Conservation (phyloP, 92 coral and sea anemone genomes). For the Isaurus tuberculatus region DNA sequence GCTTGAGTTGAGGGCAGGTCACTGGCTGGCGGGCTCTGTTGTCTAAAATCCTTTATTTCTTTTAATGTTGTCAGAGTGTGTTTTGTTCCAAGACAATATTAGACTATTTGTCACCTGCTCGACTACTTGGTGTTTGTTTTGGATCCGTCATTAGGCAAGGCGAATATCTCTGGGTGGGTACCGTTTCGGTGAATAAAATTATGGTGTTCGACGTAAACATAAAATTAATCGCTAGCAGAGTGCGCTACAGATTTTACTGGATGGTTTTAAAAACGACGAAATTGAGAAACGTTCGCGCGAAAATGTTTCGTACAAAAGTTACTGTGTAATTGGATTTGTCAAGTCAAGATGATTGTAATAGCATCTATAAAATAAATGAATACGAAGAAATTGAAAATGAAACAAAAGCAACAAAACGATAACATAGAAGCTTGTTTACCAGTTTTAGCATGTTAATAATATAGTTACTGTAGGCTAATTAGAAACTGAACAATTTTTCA, state of each 20-base stretch:
- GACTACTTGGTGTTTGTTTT: neutral
- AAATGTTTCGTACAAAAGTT: neutral
- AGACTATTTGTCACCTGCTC: neutral
- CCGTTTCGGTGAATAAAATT: neutral
- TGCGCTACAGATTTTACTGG: neutral
- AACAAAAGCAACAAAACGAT: neutral
- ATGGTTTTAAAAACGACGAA: neutral
- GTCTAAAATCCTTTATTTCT: neutral
- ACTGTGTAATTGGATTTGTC: neutral
- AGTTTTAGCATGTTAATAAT: neutral
- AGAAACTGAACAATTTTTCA: neutral
- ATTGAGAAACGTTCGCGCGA: neutral
- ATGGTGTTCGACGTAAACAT: neutral
- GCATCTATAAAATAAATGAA: neutral
- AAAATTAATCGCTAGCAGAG: neutral
- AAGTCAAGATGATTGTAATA: neutral
- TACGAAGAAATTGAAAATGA: neutral
- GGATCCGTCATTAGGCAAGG: neutral
- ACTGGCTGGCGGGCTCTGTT: neutral
- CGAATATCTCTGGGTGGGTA: neutral
- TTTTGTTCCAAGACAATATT: conserved; percentile 11
- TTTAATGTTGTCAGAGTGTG: neutral
- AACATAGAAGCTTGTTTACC: neutral
- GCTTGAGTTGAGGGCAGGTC: neutral
- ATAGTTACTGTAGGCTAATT: neutral